Conservation (phyloP, 2,797 vertebrate genomes). For the Mareca penelope region DNA sequence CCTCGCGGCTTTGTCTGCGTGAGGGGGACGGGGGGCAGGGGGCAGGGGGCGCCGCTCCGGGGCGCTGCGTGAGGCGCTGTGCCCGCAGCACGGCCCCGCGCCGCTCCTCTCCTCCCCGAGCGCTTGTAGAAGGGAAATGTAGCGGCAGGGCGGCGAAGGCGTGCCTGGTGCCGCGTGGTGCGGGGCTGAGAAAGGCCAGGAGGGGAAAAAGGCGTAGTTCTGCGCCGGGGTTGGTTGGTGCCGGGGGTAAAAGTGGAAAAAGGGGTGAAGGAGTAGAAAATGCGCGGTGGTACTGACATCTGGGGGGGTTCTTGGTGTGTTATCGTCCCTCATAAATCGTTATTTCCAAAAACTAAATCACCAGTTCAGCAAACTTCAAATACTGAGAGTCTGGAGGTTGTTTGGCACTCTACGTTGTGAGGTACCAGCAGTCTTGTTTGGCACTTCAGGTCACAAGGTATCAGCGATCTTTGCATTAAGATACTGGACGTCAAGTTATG, state of each 20-base stretch:
- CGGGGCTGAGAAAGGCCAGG: background rate
- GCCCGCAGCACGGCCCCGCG: too few species aligned
- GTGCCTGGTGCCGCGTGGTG: background rate
- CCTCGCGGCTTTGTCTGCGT: constrained; percentile 35
- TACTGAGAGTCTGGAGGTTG: background rate
- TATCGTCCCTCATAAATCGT: background rate
- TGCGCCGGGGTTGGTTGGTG: background rate
- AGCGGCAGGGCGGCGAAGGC: background rate
- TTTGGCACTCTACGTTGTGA: background rate
- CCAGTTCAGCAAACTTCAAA: background rate
- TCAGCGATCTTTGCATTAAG: background rate
- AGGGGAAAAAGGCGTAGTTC: background rate
- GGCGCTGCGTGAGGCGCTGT: too few species aligned
- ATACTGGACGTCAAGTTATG: background rate
- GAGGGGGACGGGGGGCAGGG: too few species aligned
- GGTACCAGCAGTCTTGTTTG: background rate
- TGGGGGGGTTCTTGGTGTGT: accelerated
- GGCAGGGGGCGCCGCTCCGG: too few species aligned
- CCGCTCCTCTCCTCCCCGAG: background rate
- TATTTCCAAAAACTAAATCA: background rate
- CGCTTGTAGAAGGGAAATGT: background rate
- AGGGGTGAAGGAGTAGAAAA: background rate
- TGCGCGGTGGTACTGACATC: accelerated
- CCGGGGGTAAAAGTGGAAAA: background rate
- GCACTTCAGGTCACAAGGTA: background rate